These are phyloP conservation scores for Macropus fuliginosus DNA, from an alignment of 2,797 vertebrate species.

Conservation along the genomic window DNA sequence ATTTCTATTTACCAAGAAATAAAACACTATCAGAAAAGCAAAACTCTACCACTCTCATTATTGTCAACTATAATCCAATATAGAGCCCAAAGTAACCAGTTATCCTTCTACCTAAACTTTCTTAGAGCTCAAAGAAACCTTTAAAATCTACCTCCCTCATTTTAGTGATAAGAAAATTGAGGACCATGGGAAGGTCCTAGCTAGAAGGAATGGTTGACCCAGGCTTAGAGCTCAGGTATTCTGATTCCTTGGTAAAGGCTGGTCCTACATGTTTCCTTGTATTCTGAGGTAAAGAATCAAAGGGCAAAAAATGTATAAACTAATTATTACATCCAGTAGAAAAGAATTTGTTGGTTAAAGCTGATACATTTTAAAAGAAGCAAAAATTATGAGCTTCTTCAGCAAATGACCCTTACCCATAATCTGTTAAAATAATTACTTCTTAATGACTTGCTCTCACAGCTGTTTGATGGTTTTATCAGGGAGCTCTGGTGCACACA, in stretches of 20 bases:
- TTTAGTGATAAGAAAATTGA: background rate
- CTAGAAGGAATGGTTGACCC: background rate
- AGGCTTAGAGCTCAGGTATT: background rate
- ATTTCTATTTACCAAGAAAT: background rate
- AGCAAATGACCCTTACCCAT: background rate
- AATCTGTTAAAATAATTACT: background rate
- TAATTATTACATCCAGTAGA: background rate
- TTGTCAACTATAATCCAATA: background rate
- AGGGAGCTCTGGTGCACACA: background rate
- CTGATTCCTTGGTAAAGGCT: background rate
- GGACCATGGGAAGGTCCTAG: background rate
- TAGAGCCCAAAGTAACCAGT: background rate
- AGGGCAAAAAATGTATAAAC: background rate
- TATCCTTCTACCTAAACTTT: background rate
- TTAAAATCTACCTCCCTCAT: too few relatives aligned
- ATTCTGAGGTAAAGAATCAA: background rate
- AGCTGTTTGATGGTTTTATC: background rate
- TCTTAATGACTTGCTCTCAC: background rate
- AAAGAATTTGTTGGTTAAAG: background rate
- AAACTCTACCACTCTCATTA: background rate
- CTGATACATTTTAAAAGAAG: background rate
- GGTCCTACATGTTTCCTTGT: background rate
- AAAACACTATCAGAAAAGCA: background rate
- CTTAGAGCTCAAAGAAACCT: too few relatives aligned
- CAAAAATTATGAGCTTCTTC: background rate